These are phyloP conservation scores for Aspiorhynchus laticeps DNA, from an alignment of 2,113 vertebrate genomes.

Conservation along the genomic window DNA sequence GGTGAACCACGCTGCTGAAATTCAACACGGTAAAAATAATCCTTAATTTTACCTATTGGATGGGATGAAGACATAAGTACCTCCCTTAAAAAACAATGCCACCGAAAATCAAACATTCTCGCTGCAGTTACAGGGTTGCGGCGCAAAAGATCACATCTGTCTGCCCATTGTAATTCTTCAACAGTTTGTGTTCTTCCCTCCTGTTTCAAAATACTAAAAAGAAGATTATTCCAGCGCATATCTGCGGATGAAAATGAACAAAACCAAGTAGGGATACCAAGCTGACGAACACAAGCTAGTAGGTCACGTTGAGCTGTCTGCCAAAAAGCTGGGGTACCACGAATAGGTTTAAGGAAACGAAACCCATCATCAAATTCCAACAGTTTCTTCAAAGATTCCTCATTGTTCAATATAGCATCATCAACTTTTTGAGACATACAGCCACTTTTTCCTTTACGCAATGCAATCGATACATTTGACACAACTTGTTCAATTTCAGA, in stretches of 20 bases:
- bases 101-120: conserved; percentile 5
- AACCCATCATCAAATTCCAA: conserved; percentile 30
- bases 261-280: conserved; percentile 37
- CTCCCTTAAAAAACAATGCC: not conserved
- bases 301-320: conserved; percentile 35
- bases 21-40: not conserved
- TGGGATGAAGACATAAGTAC: not conserved
- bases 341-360: conserved; percentile 43
- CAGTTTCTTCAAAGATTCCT: not conserved
- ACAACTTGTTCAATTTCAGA: not conserved
- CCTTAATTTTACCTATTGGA: conserved; percentile 12
- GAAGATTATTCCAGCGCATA: conserved; percentile 31
- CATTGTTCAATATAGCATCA: not conserved
- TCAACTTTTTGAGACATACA: not conserved
- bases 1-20: conserved; percentile 17
- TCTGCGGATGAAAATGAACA: conserved; percentile 46
- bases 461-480: not conserved
- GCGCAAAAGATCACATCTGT: not conserved
- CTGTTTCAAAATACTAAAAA: conserved; percentile 17
- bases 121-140: not conserved
- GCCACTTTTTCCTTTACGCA: not conserved
- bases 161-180: not conserved
- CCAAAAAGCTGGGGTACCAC: conserved; percentile 17
- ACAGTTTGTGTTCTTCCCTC: not conserved
- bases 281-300: conserved; percentile 33